Evolutionary conservation across 2,888 invertebrate species (phyloP).

Genomic region (Folsomia candida): DNA sequence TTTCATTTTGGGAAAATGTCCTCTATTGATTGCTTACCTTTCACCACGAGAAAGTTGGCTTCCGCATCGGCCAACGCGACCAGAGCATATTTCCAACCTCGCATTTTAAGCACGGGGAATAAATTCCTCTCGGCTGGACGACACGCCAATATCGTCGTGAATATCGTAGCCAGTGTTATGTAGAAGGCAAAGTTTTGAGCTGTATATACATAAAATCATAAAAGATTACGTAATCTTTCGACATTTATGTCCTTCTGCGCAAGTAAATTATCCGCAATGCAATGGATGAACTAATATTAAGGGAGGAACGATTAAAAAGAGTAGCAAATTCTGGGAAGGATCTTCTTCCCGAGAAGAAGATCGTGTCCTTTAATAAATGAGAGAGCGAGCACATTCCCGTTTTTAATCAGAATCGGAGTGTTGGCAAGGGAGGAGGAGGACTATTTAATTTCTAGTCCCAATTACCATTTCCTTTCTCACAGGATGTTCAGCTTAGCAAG

Average conservation of each 20-base stretch:
- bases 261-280: neutral
- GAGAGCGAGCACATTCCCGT: neutral
- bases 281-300: too few species aligned
- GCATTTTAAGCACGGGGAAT: slow-evolving; percentile 64
- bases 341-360: too few species aligned
- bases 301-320: too few species aligned
- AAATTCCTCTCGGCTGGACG: slow-evolving; percentile 64
- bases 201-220: slow-evolving; percentile 50
- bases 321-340: too few species aligned
- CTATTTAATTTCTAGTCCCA: neutral
- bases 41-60: slow-evolving; percentile 76
- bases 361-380: neutral
- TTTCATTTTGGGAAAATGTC: too few species aligned
- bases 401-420: neutral
- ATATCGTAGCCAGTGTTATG: slow-evolving; percentile 70
- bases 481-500: neutral
- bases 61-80: slow-evolving; percentile 80
- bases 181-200: slow-evolving; percentile 80
- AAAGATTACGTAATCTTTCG: too few species aligned
- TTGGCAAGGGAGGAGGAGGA: neutral
- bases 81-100: slow-evolving; percentile 75
- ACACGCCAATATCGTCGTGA: slow-evolving; percentile 72
- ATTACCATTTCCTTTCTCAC: neutral
- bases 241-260: too few species aligned
- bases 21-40: too few species aligned